Base-by-base conservation (phyloP, 2,797 vertebrate genomes). In the Gadopsis bispinosus region DNA sequence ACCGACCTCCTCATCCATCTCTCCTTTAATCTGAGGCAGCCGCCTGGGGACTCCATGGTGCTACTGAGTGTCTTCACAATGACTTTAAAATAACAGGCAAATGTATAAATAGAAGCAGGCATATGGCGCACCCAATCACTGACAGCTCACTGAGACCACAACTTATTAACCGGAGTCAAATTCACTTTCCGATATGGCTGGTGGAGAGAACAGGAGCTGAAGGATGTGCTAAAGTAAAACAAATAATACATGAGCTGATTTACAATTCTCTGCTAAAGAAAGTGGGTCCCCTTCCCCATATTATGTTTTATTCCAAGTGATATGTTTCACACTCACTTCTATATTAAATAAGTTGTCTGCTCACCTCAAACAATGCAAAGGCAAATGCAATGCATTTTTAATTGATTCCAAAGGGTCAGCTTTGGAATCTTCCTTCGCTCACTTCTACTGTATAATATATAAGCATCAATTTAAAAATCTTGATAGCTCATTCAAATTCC, bases 81-180 rank as follows among this genome's bases (percentile, higher is more conserved):
- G 83, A 77, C 87, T 89, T 84, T 75, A 87, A 87, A 91, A 90
- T 83, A 90, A 91, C 76, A 81, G 60, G 72, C 37, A 59, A 43
- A 80, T 76, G 69, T 89, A 88, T 80, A 91, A 93, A 93, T 91
- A 93, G 85, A 88, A 72, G 80, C 20, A 10, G 76, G 71, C 90
- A 82, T 90, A 89, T 84, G 90, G 88, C 50, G 77, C 65, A 59
- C 26, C 67, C 65, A 39, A 54, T 83, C 73, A 74, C 75, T 71
- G 81, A 83, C 77, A 88, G 79, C 81, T 90, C 79, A 35, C 66
- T 4, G 55, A 80, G 71, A 82, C 76, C 64, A 43, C 81, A 77
- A 77, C 56, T 64, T 77, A 85, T 86, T 83, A 88, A 73, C 80
- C 20, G 4, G 22, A 75, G 70, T 72, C 77, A 43, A 26, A 61